Base-by-base conservation (phyloP, 2,888 invertebrate species). In the Eupithecia tripunctaria region DNA sequence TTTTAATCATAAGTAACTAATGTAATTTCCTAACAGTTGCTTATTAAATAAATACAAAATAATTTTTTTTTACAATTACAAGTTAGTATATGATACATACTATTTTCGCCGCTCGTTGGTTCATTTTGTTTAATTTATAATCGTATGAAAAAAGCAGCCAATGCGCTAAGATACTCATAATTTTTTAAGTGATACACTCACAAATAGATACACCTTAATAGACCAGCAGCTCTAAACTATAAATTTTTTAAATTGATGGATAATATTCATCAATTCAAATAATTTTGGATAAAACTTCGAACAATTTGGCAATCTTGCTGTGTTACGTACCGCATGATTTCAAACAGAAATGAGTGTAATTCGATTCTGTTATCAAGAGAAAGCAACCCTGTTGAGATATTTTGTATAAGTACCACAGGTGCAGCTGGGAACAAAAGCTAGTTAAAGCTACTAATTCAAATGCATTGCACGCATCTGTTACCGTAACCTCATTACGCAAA, bases 401-500 rank as follows among this genome's bases (percentile, higher is more conserved):
- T 4, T 29, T 29, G 29, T 4, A 29, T 29, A 29, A 29, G 12
- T 47, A 47, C n/a, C 51, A 25, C 56, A 25, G 12, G 21, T 56
- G 60, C 8, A 29, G 29, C 29, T 18, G 29, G 29, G 60, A 29
- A 60, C 60, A 29, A 60, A 60, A 29, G 60, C 60, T 60, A 60
- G 27, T 60, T 25, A 56, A 60, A 60, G 51, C 25, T 25, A 12
- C 25, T 68, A 59, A 36, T 47, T 36, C 59, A 47, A 67, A 66
- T 74, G 66, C 67, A 69, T 65, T 38, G 56, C 70, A 70, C 64
- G 60, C 67, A 70, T 64, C 60, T 67, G 36, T 56, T 67, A 71
- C 65, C 47, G 36, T 74, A 64, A 75, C 72, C 70, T 72, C 75
- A 70, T 75, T 75, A 75, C 75, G 51, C 51, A 72, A 72, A 75